Conservation (phyloP, 2,888 invertebrate species). For the Polydrusus pterygomalis region DNA sequence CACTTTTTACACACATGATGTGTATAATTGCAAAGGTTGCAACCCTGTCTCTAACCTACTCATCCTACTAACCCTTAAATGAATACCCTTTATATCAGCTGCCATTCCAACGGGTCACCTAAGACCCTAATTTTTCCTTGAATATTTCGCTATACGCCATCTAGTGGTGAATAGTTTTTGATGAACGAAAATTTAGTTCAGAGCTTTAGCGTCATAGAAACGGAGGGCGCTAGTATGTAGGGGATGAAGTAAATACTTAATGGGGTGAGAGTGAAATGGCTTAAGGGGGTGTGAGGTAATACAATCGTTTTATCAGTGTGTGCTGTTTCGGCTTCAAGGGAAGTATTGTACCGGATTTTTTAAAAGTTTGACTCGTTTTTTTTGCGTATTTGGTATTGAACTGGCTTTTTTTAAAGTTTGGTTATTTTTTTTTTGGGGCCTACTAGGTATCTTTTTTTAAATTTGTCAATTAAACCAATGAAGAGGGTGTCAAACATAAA, state of each 20-base stretch:
- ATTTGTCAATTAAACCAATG: too few relatives aligned
- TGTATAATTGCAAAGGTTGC: constrained; percentile 13
- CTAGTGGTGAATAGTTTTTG: constrained; percentile 4
- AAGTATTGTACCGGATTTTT: neutral
- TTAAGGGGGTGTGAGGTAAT: too few relatives aligned
- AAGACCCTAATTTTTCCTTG: constrained; percentile 6
- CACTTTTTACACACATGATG: neutral
- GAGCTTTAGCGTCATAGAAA: neutral
- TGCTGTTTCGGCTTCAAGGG: neutral
- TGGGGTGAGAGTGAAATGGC: neutral
- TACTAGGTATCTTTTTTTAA: too few relatives aligned
- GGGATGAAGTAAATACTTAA: neutral
- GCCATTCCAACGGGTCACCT: neutral
- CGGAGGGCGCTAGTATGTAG: constrained; percentile 9
- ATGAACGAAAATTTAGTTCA: constrained; percentile 3
- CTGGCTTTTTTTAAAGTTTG: neutral
- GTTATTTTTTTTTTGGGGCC: neutral
- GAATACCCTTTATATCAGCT: neutral
- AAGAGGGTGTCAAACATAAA: too few relatives aligned
- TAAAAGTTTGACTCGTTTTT: neutral
- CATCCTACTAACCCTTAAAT: constrained; percentile 24
- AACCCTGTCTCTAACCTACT: neutral
- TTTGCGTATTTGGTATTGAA: too few relatives aligned
- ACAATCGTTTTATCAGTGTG: too few relatives aligned
- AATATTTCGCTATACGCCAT: constrained; percentile 3